Evolutionary conservation across 1,140 invertebrate species (phyloP).

Genomic region (Diprion similis): DNA sequence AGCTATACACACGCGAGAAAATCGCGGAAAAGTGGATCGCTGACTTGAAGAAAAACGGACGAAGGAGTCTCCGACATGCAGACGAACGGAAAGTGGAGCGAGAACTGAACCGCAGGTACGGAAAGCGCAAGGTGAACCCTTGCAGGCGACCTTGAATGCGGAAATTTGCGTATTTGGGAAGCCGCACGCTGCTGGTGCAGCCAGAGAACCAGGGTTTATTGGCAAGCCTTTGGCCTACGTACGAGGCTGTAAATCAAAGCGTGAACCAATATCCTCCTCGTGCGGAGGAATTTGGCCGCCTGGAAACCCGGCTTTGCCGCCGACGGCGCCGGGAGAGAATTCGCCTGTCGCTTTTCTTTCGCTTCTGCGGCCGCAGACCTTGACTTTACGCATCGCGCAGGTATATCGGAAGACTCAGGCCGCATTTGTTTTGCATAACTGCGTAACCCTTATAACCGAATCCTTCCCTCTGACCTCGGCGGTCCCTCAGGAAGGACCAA

Average conservation of each 20-base stretch:
- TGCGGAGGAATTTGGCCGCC: not conserved
- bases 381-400: constrained; percentile 22
- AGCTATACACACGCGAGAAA: not conserved
- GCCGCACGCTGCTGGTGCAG: constrained; percentile 22
- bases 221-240: constrained; percentile 47
- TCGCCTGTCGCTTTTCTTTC: constrained; percentile 22
- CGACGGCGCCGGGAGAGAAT: constrained; percentile 10
- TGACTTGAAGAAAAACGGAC: no score
- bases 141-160: constrained; percentile 48
- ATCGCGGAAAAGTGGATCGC: not conserved
- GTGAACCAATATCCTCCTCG: constrained; percentile 9
- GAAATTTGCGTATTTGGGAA: constrained; percentile 51
- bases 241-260: constrained; percentile 53
- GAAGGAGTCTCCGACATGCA: constrained; percentile 28
- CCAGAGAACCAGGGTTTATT: constrained; percentile 18
- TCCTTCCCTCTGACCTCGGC: constrained; percentile 4
- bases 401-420: constrained; percentile 25
- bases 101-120: constrained; percentile 53
- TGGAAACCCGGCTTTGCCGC: not conserved
- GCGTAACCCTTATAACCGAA: constrained; percentile 21
- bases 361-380: not conserved
- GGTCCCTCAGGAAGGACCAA: not conserved
- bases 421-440: constrained; percentile 22
- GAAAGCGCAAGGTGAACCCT: constrained; percentile 34
- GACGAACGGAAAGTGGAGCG: constrained; percentile 43